Base-by-base conservation (phyloP, 2,888 invertebrate genomes). In the Macrostomum cliftonense region DNA sequence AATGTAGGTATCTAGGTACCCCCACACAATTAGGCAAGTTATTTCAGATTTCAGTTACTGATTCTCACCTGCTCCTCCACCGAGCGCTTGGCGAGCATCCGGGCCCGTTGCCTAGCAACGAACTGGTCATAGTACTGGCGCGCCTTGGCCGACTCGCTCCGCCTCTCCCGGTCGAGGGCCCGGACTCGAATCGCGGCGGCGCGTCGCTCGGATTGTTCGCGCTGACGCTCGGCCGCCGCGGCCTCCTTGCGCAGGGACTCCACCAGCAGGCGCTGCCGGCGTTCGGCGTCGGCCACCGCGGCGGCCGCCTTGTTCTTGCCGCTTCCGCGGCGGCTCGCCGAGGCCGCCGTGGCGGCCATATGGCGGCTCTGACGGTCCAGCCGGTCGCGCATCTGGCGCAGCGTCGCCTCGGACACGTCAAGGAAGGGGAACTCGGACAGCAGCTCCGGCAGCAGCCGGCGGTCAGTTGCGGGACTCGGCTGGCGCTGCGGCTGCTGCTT, bases 371-470 rank as follows among this genome's bases (percentile, higher is more conserved):
- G 68, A 5, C 53, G 55, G 12, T 63, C 52, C 14, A 63, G 63
- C 49, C 61, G 59, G 12, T 63, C 53, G 65, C 65, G 66, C 44
- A 69, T 53, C 50, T 67, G 63, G 51, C 65, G 65, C 59, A 68
- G 61, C 4, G 67, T 65, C 53, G 66, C 63, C 5, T 62, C 55
- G 11, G 66, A 61, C 47, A 68, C 57, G 53, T 67, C 60, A 42
- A 69, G 61, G 55, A 61, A 59, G 2, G 68, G 67, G 49, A 69
- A 68, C 53, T 68, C 67, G 28, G 65, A 63, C 43, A 68, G 53
- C 46, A 69, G 50, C 49, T 61, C 47, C 1, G 67, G 63, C 49
- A 69, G 53, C 43, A 68, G 28, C 28, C 9, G 28, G 28, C 5
- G 28, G 28, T 28, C 28, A 9, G 5, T 9, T 4, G 28, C 5